These are phyloP conservation scores for Catharus bicknelli DNA, from an alignment of 2,113 vertebrate genomes.

Conservation along the genomic window DNA sequence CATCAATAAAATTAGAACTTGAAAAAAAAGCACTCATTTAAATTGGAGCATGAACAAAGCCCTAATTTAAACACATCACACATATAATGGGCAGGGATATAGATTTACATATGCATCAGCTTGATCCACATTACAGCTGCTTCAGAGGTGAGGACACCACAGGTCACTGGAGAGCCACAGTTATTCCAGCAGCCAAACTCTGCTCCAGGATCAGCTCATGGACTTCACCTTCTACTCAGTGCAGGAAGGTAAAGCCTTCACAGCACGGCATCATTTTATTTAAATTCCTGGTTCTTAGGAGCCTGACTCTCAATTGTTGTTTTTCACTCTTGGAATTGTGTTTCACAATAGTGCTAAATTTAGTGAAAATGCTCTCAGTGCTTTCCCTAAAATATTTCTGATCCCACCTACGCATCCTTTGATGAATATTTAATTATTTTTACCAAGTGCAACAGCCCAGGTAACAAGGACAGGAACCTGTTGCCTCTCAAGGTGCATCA, in stretches of 20 bases:
- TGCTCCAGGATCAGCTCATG: neutral
- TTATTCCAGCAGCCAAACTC: neutral
- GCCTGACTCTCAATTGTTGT: neutral
- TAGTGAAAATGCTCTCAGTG: neutral
- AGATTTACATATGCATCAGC: neutral
- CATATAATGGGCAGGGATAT: neutral
- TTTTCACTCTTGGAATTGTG: neutral
- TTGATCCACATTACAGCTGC: neutral
- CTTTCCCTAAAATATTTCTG: neutral
- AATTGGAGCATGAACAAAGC: neutral
- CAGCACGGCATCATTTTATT: neutral
- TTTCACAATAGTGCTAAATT: neutral
- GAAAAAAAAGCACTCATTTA: constrained; percentile 22
- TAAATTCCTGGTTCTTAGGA: neutral
- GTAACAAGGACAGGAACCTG: neutral
- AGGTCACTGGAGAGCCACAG: neutral
- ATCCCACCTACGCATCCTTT: neutral
- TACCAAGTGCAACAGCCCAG: neutral
- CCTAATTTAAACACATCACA: neutral
- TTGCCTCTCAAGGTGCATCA: neutral
- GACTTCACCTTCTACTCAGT: neutral
- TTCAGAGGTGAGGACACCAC: neutral
- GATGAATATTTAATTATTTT: neutral
- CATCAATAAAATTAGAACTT: constrained; percentile 48
- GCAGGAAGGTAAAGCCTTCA: neutral